Conservation (phyloP, 92 coral and sea anemone species). For the Zoanthus sociatus region DNA sequence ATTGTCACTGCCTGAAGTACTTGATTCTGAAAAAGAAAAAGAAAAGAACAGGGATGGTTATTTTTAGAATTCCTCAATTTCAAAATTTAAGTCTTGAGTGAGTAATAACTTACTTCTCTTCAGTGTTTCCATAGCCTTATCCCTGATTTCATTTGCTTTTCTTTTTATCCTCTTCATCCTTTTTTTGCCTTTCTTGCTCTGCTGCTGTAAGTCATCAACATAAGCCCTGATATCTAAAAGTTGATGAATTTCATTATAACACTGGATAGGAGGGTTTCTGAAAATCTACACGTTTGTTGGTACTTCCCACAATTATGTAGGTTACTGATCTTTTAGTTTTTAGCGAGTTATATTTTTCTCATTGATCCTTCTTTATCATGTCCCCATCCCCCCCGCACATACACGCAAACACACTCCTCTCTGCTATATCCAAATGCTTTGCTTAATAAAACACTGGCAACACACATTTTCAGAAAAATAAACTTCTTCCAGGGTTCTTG, state of each 20-base stretch:
- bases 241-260: slow-evolving; percentile 65
- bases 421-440: no score
- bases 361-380: no score
- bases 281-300: slow-evolving; percentile 27
- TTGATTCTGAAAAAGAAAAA: slow-evolving; percentile 56
- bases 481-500: no score
- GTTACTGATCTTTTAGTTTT: slow-evolving; percentile 43
- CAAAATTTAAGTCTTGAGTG: neutral
- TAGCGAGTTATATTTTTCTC: slow-evolving; percentile 37
- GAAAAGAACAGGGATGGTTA: slow-evolving; percentile 6
- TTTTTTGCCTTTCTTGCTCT: slow-evolving; percentile 50
- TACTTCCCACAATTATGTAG: slow-evolving; percentile 19
- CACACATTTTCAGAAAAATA: no score
- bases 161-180: slow-evolving; percentile 52
- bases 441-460: no score
- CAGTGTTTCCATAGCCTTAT: slow-evolving; percentile 68
- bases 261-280: slow-evolving; percentile 27
- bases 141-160: slow-evolving; percentile 62
- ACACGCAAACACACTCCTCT: no score
- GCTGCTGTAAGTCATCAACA: slow-evolving; percentile 63
- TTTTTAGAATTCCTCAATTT: neutral
- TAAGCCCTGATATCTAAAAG: slow-evolving; percentile 63
- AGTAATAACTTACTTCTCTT: slow-evolving; percentile 61
- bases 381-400: neutral
- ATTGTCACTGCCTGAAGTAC: slow-evolving; percentile 26